Base-by-base conservation (phyloP, 2,888 invertebrate genomes). In the Mystacides longicornis region DNA sequence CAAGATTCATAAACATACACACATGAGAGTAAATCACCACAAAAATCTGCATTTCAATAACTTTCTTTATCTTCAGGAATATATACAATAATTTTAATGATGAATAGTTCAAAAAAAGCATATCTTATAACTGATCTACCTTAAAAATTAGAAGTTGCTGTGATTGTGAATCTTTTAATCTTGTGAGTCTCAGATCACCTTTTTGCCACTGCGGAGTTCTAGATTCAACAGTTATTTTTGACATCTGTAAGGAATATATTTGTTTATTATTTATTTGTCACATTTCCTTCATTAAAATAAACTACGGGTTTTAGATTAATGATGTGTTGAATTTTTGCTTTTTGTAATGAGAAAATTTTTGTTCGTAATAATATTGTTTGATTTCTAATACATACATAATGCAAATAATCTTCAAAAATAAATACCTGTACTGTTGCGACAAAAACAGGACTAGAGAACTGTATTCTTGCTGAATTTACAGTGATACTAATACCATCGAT, bases 401-500 rank as follows among this genome's bases (percentile, higher is more conserved):
- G 31, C 7, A 9, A 9, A 31, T 9, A 31, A 9, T 31, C 7
- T 9, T 11, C n/a, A n/a, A 43, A 43, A 9, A 43, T 43, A 7
- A 9, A 62, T 66, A 96, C 95, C 86, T 95, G 93, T 70, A 99
- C 89, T 65, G 93, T 91, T 59, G 97, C 95, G 65, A 89, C 87
- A 75, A 99, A 99, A 54, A 93, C 93, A 64, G 91, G 90, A 71
- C 97, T 96, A 65, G 84, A 87, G 75, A 99, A 97, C 66, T 89
- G 89, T 66, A 99, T 85, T 70, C 89, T 87, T 57, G 98, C 94
- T 55, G 91, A 91, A 73, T 98, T 98, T 63, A 99, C 93, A 68
- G 88, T 85, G 62, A 99, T 86, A 46, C 93, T 95, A 68, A 99
- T 96, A 57, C 98, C 98, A 77, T 99, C 99, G 66, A 98, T 92